Evolutionary conservation across 2,888 invertebrate genomes (phyloP).

Genomic region (Panorpa germanica): DNA sequence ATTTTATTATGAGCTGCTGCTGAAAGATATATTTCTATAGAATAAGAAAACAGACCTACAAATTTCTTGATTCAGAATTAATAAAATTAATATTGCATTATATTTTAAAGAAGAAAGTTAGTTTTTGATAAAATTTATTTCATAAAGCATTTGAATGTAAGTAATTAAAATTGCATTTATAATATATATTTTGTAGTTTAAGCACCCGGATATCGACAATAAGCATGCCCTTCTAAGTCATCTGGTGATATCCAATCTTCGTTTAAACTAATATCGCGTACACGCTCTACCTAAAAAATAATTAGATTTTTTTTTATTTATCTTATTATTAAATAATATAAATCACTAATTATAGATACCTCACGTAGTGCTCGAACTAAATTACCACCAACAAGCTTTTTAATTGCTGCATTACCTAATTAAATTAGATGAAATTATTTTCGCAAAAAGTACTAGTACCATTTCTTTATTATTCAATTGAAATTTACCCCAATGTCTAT

Average conservation of each 20-base stretch:
- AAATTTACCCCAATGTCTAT: constrained; percentile 37
- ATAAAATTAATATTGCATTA: no score
- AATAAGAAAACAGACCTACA: no score
- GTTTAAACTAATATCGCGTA: constrained; percentile 25
- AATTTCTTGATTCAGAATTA: no score
- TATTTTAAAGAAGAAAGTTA: no score
- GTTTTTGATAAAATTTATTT: no score
- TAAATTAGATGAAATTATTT: no score
- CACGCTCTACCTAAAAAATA: constrained; percentile 10
- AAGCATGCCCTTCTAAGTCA: constrained; percentile 30
- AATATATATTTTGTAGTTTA: constrained; percentile 16
- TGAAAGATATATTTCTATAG: no score
- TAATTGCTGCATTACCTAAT: constrained; percentile 35
- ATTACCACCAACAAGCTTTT: constrained; percentile 37
- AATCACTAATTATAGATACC: constrained; percentile 20
- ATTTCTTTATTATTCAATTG: no score
- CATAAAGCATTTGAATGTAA: no score
- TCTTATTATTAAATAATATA: not conserved
- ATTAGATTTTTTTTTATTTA: not conserved
- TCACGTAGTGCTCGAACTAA: constrained; percentile 33
- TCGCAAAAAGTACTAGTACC: no score
- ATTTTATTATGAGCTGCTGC: no score
- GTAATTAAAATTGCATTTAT: no score
- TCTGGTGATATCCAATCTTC: constrained; percentile 34
- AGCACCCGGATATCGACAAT: constrained; percentile 30